phyloP scores from a whole-genome alignment of 2,113 vertebrate species.

The Oreochromis aureus region DNA sequence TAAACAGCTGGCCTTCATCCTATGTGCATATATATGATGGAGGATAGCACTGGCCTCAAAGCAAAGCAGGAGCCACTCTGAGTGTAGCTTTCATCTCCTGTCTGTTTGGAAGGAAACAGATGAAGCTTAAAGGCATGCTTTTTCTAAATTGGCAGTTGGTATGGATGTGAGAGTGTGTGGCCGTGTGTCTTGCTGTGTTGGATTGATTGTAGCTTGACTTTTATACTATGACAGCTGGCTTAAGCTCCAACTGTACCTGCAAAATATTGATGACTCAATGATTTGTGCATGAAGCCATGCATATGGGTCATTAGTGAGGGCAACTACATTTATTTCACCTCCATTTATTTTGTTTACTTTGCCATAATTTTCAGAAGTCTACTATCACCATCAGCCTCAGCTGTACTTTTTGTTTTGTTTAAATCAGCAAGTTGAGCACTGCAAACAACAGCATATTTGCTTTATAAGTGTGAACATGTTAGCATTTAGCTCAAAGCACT shows the following conservation, averaged over 20 bases:
- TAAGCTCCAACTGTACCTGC: neutral
- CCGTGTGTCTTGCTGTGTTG: neutral
- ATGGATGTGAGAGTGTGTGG: neutral
- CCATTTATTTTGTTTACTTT: neutral
- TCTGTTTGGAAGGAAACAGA: neutral
- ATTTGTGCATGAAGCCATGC: neutral
- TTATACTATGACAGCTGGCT: neutral
- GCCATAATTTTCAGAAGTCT: neutral
- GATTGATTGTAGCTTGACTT: neutral
- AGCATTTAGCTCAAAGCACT: neutral
- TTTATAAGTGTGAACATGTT: neutral
- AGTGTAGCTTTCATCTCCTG: neutral
- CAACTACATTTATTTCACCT: neutral
- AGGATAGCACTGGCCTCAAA: neutral
- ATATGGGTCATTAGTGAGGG: neutral
- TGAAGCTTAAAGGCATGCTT: neutral
- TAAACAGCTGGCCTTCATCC: neutral
- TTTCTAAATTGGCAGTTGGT: neutral
- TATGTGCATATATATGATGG: neutral
- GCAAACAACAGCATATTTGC: neutral
- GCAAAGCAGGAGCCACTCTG: neutral
- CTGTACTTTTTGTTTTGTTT: neutral
- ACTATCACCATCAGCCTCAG: neutral
- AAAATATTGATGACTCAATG: neutral
- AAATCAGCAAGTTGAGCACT: neutral